Conservation (phyloP, 1,140 invertebrate genomes). For the Drosophila paulistorum region DNA sequence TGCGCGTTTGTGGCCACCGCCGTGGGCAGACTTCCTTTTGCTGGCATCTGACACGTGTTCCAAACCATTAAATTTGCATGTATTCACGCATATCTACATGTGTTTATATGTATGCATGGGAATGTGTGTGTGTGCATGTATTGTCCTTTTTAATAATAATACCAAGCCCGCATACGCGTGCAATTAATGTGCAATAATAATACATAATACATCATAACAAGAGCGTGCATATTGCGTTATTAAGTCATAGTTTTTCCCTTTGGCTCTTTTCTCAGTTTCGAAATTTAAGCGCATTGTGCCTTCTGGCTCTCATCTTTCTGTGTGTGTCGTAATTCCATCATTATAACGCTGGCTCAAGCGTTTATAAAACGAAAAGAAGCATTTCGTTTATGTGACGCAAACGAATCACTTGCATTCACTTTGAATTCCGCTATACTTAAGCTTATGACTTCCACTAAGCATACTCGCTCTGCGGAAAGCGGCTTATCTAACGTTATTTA, state of each 20-base stretch:
- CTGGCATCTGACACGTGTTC: constrained; percentile 63
- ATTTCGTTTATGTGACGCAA: not conserved
- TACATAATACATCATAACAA: constrained; percentile 40
- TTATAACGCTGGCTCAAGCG: constrained; percentile 40
- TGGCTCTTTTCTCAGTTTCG: constrained; percentile 16
- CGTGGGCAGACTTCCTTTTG: constrained; percentile 1
- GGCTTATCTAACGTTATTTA: not conserved
- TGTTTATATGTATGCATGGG: constrained; percentile 2
- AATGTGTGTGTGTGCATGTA: too few relatives aligned
- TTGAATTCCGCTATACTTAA: not conserved
- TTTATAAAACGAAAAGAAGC: not conserved
- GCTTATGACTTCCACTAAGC: not conserved
- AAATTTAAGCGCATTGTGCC: constrained; percentile 41
- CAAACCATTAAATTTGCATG: constrained; percentile 68
- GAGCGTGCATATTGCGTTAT: constrained; percentile 41
- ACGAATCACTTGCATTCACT: not conserved
- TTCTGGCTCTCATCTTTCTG: constrained; percentile 2
- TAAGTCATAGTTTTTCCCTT: constrained; percentile 44
- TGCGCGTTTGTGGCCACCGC: constrained; percentile 10
- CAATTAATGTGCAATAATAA: constrained; percentile 70
- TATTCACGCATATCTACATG: constrained; percentile 27
- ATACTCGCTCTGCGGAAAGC: not conserved
- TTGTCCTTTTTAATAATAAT: constrained; percentile 52
- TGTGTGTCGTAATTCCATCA: constrained; percentile 55
- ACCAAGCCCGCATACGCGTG: constrained; percentile 50